Evolutionary conservation across 2,888 invertebrate genomes (phyloP).

Genomic region (Drosophila cognata): DNA sequence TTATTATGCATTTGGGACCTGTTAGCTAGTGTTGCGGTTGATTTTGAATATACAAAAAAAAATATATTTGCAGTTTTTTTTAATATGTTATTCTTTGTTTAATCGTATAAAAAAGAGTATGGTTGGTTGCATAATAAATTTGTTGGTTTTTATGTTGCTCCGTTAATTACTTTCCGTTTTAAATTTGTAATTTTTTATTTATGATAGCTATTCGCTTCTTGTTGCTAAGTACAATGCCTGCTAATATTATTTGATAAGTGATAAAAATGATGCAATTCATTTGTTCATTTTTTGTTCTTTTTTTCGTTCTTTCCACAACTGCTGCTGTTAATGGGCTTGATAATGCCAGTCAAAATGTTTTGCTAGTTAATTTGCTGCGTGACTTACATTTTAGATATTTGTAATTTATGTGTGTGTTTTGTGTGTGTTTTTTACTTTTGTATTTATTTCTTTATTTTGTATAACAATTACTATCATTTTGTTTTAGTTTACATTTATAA

Average conservation of each 20-base stretch:
- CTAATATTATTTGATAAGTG: slow-evolving; percentile 45
- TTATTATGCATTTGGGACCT: slow-evolving; percentile 27
- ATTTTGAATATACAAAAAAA: slow-evolving; percentile 33
- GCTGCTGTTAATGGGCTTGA: slow-evolving; percentile 19
- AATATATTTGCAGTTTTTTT: slow-evolving; percentile 28
- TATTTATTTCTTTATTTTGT: slow-evolving; percentile 26
- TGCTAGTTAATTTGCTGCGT: slow-evolving; percentile 35
- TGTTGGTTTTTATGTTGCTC: slow-evolving; percentile 41
- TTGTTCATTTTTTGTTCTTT: not conserved
- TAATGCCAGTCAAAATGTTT: slow-evolving; percentile 56
- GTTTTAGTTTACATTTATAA: slow-evolving; percentile 38
- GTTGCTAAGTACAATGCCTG: slow-evolving; percentile 62
- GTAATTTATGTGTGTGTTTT: slow-evolving; percentile 1
- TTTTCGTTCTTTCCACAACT: slow-evolving; percentile 22
- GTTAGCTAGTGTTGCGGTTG: slow-evolving; percentile 44
- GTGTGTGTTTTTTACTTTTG: not conserved
- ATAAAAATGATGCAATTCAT: slow-evolving; percentile 48
- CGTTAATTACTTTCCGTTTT: slow-evolving; percentile 55
- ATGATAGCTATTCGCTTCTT: slow-evolving; percentile 34
- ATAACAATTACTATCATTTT: slow-evolving; percentile 64
- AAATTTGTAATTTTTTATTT: slow-evolving; percentile 41
- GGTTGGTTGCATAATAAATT: slow-evolving; percentile 44
- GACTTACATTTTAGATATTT: slow-evolving; percentile 40
- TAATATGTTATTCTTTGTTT: slow-evolving; percentile 21
- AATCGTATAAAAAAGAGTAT: slow-evolving; percentile 36